Evolutionary conservation across 2,113 vertebrate genomes (phyloP).

Genomic region (Phaethornis superciliosus): DNA sequence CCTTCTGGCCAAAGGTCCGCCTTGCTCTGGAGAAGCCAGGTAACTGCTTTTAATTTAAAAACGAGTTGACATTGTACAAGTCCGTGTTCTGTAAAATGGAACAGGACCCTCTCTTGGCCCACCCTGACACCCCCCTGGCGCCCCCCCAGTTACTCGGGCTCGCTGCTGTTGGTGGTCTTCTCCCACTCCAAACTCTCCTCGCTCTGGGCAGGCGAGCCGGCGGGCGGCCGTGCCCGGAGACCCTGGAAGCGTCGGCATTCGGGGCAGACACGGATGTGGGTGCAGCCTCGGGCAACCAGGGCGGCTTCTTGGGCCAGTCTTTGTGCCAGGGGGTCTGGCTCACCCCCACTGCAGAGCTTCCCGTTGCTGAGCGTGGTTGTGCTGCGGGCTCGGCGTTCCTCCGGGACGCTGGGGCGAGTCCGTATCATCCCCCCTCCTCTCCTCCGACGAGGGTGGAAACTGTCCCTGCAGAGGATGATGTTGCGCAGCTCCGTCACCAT

Average conservation of each 20-base stretch:
- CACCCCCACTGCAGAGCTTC: constrained; percentile 89
- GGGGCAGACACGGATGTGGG: constrained; percentile 94
- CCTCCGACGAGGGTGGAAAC: constrained; percentile 85
- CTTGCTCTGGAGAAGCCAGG: constrained; percentile 53
- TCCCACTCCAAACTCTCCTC: constrained; percentile 97
- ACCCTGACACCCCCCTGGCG: background rate
- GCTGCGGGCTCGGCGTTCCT: constrained; percentile 83
- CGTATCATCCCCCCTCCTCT: constrained; percentile 71
- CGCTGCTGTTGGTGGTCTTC: constrained; percentile 94
- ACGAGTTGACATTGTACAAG: constrained; percentile 60
- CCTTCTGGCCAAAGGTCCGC: background rate
- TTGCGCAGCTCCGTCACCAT: constrained; percentile 94
- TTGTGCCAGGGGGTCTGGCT: constrained; percentile 90
- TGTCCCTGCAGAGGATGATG: constrained; percentile 94
- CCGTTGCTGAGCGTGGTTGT: constrained; percentile 87
- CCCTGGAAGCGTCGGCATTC: constrained; percentile 97
- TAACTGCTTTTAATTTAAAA: constrained; percentile 59
- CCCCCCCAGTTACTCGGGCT: constrained; percentile 84
- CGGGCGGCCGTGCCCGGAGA: constrained; percentile 79
- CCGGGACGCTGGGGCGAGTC: constrained; percentile 78
- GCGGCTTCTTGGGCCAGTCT: constrained; percentile 94
- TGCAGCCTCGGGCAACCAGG: constrained; percentile 90
- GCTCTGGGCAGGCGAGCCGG: constrained; percentile 80
- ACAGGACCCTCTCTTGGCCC: constrained; percentile 26
- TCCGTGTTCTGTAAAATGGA: constrained; percentile 68